Base-by-base conservation (phyloP, 2,113 vertebrate genomes). In the Lampris megalopsis region DNA sequence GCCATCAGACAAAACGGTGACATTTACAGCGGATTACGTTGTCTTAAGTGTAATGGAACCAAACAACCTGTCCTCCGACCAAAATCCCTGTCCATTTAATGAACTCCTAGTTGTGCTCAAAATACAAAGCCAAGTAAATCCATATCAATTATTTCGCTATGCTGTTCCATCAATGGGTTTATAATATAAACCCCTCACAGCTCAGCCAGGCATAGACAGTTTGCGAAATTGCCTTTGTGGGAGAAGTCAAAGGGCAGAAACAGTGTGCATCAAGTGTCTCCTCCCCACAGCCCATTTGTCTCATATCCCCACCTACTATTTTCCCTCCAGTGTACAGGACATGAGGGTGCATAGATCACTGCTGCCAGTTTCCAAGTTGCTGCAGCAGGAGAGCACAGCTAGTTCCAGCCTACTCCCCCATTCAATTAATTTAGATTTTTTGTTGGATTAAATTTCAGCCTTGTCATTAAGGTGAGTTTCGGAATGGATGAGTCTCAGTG, bases 381-480 rank as follows among this genome's bases (percentile, higher is more conserved):
- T 1, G 5, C 38, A 49, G 63, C 38, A 1, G 48, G 62, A 58
- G 62, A 50, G 9, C 74, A 8, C 1, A 38, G 56, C 50, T 54
- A 71, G 41, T 50, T n/a, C 68, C 68, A 43, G 72, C 42, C 13
- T 50, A 11, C 10, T 9, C 66, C 64, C 52, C 45, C 56, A 24
- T 24, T 71, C n/a, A 5, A 41, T 60, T 68, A 70, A 6, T 63
- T 80, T 43, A 79, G 41, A 37, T 80, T 5, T 68, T 75, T 81
- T 77, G 61, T 45, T 57, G 61, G 82, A 70, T 84, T 80, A 83
- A 80, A 69, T 77, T 83, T 81, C 48, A 63, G 24, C 66, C 53
- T 36, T 82, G 82, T 87, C 85, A 90, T 53, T 45, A 79, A 81
- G 60, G n/a, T 65, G 66, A 65, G 65, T 75, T 57, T 71, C 38